Evolutionary conservation across 1,140 invertebrate species (phyloP).

Genomic region (Leptinotarsa undecemlineata): DNA sequence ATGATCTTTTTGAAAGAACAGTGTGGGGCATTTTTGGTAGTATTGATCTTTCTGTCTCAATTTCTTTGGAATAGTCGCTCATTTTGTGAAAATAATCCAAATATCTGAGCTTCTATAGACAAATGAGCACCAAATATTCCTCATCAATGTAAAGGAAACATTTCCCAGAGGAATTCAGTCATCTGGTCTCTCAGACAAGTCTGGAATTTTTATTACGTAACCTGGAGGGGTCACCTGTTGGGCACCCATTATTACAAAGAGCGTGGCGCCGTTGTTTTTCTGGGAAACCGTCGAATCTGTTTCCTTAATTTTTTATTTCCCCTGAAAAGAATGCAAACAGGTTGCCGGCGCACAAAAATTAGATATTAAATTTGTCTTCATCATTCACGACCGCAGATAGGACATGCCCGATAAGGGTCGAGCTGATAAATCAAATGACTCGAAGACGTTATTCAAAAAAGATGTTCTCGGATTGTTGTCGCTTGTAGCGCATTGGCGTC

Average conservation of each 20-base stretch:
- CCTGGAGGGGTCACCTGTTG: slow-evolving; percentile 11
- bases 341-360: slow-evolving; percentile 13
- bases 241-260: not conserved
- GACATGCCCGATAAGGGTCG: slow-evolving; percentile 11
- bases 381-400: slow-evolving; percentile 9
- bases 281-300: slow-evolving; percentile 7
- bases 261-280: not conserved
- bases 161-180: not conserved
- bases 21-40: too few species aligned
- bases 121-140: too few species aligned
- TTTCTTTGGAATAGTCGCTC: too few species aligned
- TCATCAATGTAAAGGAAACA: too few species aligned
- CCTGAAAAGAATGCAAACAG: not conserved
- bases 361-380: slow-evolving; percentile 21
- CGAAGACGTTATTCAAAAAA: slow-evolving; percentile 15
- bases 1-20: too few species aligned
- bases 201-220: slow-evolving; percentile 10
- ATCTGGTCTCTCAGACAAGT: not conserved
- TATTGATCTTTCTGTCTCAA: too few species aligned
- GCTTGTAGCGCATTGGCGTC: not conserved
- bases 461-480: not conserved
- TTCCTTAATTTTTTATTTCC: slow-evolving; percentile 7
- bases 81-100: too few species aligned
- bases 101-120: too few species aligned
- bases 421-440: slow-evolving; percentile 22